Conservation (phyloP, 2,888 invertebrate genomes). For the Crepidodera aurea region DNA sequence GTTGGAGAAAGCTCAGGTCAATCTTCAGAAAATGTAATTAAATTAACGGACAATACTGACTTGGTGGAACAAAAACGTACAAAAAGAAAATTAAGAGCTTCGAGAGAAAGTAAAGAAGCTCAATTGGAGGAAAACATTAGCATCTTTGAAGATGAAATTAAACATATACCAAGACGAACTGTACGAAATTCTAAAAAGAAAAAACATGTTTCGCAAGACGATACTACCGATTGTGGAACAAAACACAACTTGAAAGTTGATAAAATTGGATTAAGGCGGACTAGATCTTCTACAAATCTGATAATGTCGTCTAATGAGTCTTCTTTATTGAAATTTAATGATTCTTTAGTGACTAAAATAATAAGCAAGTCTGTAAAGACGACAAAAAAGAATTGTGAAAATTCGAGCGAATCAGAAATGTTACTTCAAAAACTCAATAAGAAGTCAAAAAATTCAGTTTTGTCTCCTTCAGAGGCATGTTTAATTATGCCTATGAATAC, state of each 20-base stretch:
- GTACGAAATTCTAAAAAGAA: background rate
- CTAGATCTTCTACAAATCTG: slow-evolving; percentile 13
- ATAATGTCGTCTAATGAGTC: slow-evolving; percentile 11
- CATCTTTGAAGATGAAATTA: background rate
- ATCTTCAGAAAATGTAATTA: no score
- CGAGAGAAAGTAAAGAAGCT: background rate
- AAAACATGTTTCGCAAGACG: no score
- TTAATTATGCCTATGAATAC: no score
- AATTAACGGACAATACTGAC: no score
- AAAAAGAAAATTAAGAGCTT: background rate
- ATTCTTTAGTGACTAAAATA: slow-evolving; percentile 12
- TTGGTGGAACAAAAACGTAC: background rate
- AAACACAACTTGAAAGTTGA: no score
- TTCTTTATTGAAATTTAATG: slow-evolving; percentile 9
- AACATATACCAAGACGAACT: background rate
- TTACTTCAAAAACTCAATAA: background rate
- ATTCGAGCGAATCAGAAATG: no score
- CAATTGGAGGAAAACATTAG: background rate
- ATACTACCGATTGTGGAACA: no score
- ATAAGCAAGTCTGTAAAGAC: background rate
- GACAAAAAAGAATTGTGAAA: no score
- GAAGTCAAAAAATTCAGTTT: background rate
- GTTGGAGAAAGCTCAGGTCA: no score
- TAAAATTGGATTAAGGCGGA: no score
- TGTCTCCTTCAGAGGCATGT: no score